Evolutionary conservation across 2,113 vertebrate species (phyloP), one percentile per base, ranked within the genome.

Genomic region (Gulo gulo): DNA sequence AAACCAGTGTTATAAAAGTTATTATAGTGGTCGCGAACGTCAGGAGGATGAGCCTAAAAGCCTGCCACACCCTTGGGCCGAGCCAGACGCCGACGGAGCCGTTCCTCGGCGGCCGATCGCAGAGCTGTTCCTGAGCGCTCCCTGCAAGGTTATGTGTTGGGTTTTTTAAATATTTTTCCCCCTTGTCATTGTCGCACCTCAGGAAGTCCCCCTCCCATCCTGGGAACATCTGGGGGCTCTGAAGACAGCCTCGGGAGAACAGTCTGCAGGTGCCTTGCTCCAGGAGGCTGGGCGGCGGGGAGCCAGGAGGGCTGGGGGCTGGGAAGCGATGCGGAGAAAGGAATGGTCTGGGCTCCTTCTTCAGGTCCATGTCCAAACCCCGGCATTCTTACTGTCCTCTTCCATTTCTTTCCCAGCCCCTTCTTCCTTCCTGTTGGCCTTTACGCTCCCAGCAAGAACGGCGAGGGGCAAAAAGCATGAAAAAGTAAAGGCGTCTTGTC

Each of bases 301-400:
- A 47, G 26, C 61, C 11, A n/a, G 50, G 31, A 6, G 9, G 34
- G 5, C 7, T 18, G 24, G 71, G 12, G n/a, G 16, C 42, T 63
- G 23, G 52, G 57, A 45, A 20, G 4, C 0, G 10, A 59, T 0
- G 8, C n/a, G 6, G 59, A 18, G 24, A 3, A 23, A 18, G 4
- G 24, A 21, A 21, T 24, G 1, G 1, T n/a, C 61, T 18, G 1
- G 52, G n/a, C 24, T 29, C 34, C 1, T 0, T 39, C 39, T 50
- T 5, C 29, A 65, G n/a, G 47, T n/a, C 82, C 13, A 4, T 50
- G 23, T 21, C 55, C 47, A 7, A 24, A 57, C 16, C 26, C 6
- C 0, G 1, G 16, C 16, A 21, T 12, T 36, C 79, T 55, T 34
- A 2, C 12, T 16, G 11, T 31, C 36, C 12, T 36, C 29, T 4